These are phyloP conservation scores for Acrossocheilus fasciatus DNA, from an alignment of 2,797 vertebrate species.

Conservation along the genomic window DNA sequence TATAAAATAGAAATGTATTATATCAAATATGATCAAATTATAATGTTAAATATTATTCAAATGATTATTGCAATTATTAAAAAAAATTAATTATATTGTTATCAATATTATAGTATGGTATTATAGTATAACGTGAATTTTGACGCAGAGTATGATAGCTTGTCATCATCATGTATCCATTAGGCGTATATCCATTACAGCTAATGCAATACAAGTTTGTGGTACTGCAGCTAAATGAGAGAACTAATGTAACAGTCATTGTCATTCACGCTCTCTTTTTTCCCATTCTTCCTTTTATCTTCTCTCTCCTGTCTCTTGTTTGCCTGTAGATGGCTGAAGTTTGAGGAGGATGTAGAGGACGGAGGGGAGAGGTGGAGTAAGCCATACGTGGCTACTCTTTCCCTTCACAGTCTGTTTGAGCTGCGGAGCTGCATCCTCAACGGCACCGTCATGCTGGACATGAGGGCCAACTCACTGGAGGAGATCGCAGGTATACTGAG, in stretches of 20 bases:
- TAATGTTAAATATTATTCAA: background rate
- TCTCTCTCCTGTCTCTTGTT: background rate
- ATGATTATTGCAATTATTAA: background rate
- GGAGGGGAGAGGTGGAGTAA: constrained; percentile 98
- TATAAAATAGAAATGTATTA: background rate
- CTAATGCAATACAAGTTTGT: constrained; percentile 16
- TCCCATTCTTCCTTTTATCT: background rate
- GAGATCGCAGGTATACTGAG: constrained; percentile 75
- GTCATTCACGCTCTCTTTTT: background rate
- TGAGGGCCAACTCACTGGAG: constrained; percentile 95
- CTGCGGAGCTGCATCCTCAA: constrained; percentile 98
- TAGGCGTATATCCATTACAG: background rate
- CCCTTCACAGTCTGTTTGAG: constrained; percentile 96
- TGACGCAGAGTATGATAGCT: background rate
- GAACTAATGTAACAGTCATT: background rate
- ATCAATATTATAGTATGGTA: background rate
- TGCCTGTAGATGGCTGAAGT: constrained; percentile 91
- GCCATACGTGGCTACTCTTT: constrained; percentile 96
- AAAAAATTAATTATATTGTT: background rate
- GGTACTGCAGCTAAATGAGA: constrained; percentile 9
- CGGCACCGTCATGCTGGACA: constrained; percentile 95
- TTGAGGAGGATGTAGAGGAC: constrained; percentile 99
- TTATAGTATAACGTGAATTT: background rate
- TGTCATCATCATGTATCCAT: background rate
- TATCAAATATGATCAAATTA: background rate